These are phyloP conservation scores for Spermophilus dauricus DNA, from an alignment of 2,113 vertebrate species.

Conservation along the genomic window DNA sequence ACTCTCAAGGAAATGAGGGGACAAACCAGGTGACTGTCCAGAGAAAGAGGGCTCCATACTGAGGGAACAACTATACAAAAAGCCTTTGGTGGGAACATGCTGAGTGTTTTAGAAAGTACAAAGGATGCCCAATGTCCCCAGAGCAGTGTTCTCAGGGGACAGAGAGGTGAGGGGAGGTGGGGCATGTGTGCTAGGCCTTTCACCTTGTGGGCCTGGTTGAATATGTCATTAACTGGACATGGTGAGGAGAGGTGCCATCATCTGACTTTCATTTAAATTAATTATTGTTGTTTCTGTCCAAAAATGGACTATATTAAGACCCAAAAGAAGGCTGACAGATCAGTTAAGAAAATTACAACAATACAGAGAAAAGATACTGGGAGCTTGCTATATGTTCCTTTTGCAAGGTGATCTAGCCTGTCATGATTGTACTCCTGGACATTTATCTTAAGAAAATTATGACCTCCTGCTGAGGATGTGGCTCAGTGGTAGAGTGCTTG, in stretches of 20 bases:
- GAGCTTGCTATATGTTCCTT: background rate
- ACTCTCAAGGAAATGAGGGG: background rate
- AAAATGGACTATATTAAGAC: background rate
- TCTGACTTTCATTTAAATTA: background rate
- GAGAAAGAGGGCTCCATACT: background rate
- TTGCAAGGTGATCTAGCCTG: background rate
- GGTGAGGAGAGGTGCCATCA: background rate
- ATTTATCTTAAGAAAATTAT: conserved; percentile 3
- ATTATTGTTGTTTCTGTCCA: background rate
- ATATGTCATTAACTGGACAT: background rate
- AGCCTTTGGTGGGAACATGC: background rate
- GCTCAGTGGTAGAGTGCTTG: too few species aligned
- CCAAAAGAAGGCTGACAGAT: background rate
- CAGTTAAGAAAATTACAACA: background rate
- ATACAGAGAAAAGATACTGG: background rate
- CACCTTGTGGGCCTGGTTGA: background rate
- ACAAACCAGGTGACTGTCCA: background rate
- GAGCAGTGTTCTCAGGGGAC: background rate
- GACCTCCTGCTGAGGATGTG: background rate
- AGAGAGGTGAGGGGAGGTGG: too few species aligned
- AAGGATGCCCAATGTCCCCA: background rate
- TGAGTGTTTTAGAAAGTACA: background rate
- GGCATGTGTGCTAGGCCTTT: background rate
- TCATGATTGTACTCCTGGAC: background rate
- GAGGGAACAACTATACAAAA: background rate